Conservation (phyloP, 1,140 invertebrate species). For the Drosophila willistoni region DNA sequence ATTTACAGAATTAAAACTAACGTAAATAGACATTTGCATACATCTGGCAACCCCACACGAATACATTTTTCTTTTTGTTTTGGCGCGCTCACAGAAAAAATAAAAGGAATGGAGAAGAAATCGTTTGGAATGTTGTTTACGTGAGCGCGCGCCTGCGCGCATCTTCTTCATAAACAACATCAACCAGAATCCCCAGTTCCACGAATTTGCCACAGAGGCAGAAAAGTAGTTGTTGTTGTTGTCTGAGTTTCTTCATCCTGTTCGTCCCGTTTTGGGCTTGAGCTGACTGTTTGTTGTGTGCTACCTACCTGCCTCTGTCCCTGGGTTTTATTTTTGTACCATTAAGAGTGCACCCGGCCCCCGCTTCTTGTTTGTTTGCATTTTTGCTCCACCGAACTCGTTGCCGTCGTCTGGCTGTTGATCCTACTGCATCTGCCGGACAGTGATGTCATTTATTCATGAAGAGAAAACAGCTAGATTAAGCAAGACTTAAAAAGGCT, state of each 20-base stretch:
- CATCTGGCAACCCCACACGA: slow-evolving; percentile 46
- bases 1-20: background rate
- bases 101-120: slow-evolving; percentile 51
- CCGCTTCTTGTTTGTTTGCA: slow-evolving; percentile 79
- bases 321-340: slow-evolving; percentile 44
- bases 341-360: slow-evolving; percentile 39
- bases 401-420: slow-evolving; percentile 48
- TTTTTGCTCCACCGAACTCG: slow-evolving; percentile 65
- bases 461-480: no score
- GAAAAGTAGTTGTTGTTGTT: slow-evolving; percentile 29
- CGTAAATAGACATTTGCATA: background rate
- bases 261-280: slow-evolving; percentile 69
- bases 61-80: slow-evolving; percentile 49
- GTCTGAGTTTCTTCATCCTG: slow-evolving; percentile 67
- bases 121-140: slow-evolving; percentile 78
- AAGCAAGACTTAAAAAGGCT: no score
- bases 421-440: slow-evolving; percentile 44
- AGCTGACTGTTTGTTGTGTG: slow-evolving; percentile 9
- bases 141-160: slow-evolving; percentile 72
- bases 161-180: slow-evolving; percentile 29
- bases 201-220: slow-evolving; percentile 58
- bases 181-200: slow-evolving; percentile 61
- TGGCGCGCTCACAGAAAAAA: slow-evolving; percentile 56
- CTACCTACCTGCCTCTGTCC: slow-evolving; percentile 56
- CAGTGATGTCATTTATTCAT: no score